Base-by-base conservation (phyloP, 2,797 vertebrate genomes). In the Takifugu ocellatus region DNA sequence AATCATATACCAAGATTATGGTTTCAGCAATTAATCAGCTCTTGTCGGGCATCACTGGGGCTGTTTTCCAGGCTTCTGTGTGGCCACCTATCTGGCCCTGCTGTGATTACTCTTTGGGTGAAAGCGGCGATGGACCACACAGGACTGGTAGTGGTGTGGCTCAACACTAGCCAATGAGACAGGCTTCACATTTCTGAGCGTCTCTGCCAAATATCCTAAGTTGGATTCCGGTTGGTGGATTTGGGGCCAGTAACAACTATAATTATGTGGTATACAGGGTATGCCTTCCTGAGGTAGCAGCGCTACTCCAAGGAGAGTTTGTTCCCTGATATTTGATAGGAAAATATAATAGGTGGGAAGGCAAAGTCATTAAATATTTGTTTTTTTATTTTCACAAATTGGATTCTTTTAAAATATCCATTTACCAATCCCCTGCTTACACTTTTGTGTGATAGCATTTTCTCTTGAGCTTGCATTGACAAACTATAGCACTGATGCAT, bases 221-320 rank as follows among this genome's bases (percentile, higher is more conserved):
- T 71, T 84, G 81, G 83, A 85, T 77, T 84, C 71, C 68, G 59
- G 51, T 72, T 63, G 68, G 80, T 70, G 74, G 71, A 84, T 56
- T 65, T 52, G 29, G 68, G 78, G 86, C 88, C 86, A 89, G 81
- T 72, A 88, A 88, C 82, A 87, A 86, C 88, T 88, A 67, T 87
- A 88, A 89, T 89, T 87, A 86, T 88, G 80, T 78, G 85, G 85
- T 88, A 90, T 89, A 39, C 36, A 39, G 81, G 87, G 86, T 87
- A 85, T 81, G 73, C 76, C 86, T 89, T 87, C 75, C 84, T 78
- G 82, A 86, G 84, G 83, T 80, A 87, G 83, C 83, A 51, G 61
- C 84, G 84, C 82, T 84, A 85, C 79, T 81, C 63, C 49, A 84
- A 57, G 76, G 76, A 86, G 84, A 63, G 78, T 87, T 83, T 88